A percentile compares a stretch with the other conserved stretches of the same genome.
Conservation (phyloP, 2,797 vertebrate genomes). For the Lophotriccus pileatus region DNA sequence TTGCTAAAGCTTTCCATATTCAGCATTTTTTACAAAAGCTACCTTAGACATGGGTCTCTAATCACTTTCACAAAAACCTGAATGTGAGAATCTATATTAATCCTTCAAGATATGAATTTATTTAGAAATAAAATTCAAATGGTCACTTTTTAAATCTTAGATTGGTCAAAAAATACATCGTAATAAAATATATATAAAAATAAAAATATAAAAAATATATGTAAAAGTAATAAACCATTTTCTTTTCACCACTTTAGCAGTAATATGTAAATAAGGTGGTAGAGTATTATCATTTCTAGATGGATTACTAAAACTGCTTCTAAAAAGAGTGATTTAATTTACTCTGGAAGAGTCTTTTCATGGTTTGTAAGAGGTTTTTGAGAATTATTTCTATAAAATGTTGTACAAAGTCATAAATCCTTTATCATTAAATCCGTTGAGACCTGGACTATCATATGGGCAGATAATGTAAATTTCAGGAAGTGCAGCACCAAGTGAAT, state of each 20-base stretch:
- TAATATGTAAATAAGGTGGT: fast-evolving
- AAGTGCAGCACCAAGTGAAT: background rate
- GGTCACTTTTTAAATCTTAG: background rate
- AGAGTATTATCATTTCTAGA: background rate
- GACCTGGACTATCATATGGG: background rate
- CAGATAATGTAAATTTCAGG: background rate
- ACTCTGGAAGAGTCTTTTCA: background rate
- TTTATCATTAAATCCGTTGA: background rate
- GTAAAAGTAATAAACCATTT: background rate
- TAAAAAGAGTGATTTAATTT: background rate
- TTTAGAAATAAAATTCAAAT: background rate
- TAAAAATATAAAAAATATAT: too few relatives aligned
- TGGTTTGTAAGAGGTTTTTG: background rate
- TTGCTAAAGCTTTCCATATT: background rate
- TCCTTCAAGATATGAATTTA: background rate
- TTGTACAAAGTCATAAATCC: fast-evolving
- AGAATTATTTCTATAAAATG: background rate
- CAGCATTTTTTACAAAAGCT: background rate
- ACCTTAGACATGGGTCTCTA: background rate
- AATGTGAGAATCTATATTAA: background rate
- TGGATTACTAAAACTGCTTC: background rate
- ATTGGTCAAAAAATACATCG: background rate
- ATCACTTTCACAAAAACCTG: background rate
- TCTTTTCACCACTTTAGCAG: background rate
- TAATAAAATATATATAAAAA: background rate